Base-by-base conservation (phyloP, 2,113 vertebrate genomes). In the Panurus biarmicus region DNA sequence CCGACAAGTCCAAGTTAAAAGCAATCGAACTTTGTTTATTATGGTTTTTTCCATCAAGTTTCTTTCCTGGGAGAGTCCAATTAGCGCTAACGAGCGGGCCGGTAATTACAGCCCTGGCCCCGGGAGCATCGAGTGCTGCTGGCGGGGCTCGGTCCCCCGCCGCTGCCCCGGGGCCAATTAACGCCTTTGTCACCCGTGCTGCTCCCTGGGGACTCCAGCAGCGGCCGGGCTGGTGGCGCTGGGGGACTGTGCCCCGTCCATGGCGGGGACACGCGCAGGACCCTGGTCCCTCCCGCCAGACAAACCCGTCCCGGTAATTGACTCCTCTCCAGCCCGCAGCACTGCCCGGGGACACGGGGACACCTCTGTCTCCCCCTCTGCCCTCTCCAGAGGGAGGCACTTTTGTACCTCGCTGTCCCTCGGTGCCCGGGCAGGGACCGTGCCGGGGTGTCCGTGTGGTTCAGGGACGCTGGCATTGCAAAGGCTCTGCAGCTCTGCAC, bases 261-360 rank as follows among this genome's bases (percentile, higher is more conserved):
- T 3, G 1, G 61, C 51, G 1, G 50, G 14, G 6, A 12, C 22
- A 12, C 29, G 7, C 14, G 26, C 53, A 14, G 65, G 20, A 8
- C 9, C 22, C 25, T 0, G 0, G 1, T 22, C 8, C 25, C 11
- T 3, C 12, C n/a, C n/a, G n/a, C 23, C 48, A 5, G 21, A 3
- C 29, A 3, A 7, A 9, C 4, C 7, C 1, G 1, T 4, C 24
- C 33, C 12, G 11, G 15, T 5, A 16, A 13, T 33, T 2, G 3
- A 0, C 18, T 12, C 33, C 50, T 31, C 16, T 1, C 17, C 60
- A 1, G 2, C 2, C 24, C 31, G 14, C 61, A 3, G 44, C 64
- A 16, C 64, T 3, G 75, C 21, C 0, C 3, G 2, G 8, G 24
- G 16, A 9, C 65, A 1, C 44, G 2, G 85, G 47, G 24, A n/a